A percentile compares a stretch with the other conserved stretches of the same genome.
Evolutionary conservation across 1,140 invertebrate genomes (phyloP).

Genomic region (Cydia splendana): DNA sequence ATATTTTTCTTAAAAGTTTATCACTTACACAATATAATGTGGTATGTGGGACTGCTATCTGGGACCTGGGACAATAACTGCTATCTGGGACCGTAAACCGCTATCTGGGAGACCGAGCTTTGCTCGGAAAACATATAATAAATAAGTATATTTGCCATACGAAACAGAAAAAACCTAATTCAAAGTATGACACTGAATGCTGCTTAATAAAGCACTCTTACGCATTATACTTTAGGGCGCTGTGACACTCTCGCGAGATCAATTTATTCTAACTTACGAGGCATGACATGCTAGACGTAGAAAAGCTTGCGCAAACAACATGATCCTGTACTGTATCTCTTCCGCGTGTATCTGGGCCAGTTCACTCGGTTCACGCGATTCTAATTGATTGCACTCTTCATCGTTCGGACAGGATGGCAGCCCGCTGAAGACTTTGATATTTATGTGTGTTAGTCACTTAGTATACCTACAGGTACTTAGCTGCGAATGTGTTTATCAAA

Average conservation of each 20-base stretch:
- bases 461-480: not conserved
- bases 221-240: not conserved
- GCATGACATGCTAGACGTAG: constrained; percentile 4
- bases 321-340: constrained; percentile 39
- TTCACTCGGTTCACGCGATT: constrained; percentile 56
- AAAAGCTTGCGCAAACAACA: constrained; percentile 21
- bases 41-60: too few species aligned
- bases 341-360: constrained; percentile 67
- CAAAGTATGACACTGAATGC: not conserved
- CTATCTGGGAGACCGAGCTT: too few species aligned
- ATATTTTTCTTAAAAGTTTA: too few species aligned
- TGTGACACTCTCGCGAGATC: not conserved
- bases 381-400: constrained; percentile 53
- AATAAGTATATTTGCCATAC: too few species aligned
- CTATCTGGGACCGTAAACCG: too few species aligned
- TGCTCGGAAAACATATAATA: too few species aligned
- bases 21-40: too few species aligned
- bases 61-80: too few species aligned
- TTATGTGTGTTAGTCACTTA: not conserved
- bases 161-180: too few species aligned
- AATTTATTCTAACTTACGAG: constrained; percentile 8
- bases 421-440: not conserved
- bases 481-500: not conserved
- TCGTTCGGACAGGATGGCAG: constrained; percentile 24
- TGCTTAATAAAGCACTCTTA: not conserved